A percentile compares a stretch with the other conserved stretches of the same genome.
phyloP scores from a whole-genome alignment of 2,113 vertebrate genomes.

The Todiramphus chloris region DNA sequence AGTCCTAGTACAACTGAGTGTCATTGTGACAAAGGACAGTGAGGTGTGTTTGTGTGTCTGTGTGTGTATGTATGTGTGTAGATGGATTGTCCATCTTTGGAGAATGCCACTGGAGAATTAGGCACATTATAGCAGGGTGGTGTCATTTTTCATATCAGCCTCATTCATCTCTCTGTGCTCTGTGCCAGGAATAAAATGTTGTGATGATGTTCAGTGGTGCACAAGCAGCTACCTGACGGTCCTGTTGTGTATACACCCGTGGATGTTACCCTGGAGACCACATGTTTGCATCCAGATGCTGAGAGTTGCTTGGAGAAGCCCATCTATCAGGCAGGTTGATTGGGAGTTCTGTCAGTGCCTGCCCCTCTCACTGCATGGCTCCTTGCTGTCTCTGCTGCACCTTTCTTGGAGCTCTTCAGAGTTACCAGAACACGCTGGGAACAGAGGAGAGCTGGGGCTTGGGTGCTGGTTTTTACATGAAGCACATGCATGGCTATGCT shows the following conservation, averaged over 20 bases:
- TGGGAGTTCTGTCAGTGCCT: not conserved
- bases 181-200: constrained; percentile 33
- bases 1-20: not conserved
- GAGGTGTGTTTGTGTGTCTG: not conserved
- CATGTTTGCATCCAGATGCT: not conserved
- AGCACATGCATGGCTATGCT: not conserved
- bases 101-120: constrained; percentile 37
- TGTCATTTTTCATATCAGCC: constrained; percentile 56
- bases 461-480: not conserved
- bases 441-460: not conserved
- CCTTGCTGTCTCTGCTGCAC: not conserved
- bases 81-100: not conserved
- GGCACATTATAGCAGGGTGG: not conserved
- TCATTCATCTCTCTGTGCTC: constrained; percentile 33
- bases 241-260: constrained; percentile 29
- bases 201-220: constrained; percentile 18
- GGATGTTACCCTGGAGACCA: constrained; percentile 37
- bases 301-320: not conserved
- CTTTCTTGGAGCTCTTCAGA: no score
- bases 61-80: not conserved
- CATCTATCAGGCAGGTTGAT: not conserved
- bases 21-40: not conserved
- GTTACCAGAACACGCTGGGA: not conserved
- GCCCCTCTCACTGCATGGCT: accelerated
- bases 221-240: constrained; percentile 47